phyloP scores from a whole-genome alignment of 2,797 vertebrate genomes.

The Sciurus vulgaris region DNA sequence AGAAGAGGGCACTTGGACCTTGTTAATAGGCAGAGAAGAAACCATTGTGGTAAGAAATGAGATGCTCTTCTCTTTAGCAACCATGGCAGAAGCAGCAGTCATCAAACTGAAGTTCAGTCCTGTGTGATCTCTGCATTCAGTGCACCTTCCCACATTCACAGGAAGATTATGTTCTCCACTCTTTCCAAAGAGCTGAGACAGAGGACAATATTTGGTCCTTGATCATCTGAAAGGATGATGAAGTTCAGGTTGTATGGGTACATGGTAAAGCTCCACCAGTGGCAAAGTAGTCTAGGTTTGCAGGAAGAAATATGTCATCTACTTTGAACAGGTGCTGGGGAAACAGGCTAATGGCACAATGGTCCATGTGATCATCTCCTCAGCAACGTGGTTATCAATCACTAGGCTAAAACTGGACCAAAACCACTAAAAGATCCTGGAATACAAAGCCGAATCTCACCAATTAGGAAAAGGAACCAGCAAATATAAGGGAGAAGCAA shows the following conservation, averaged over 20 bases:
- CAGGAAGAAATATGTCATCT: background rate
- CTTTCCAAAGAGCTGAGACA: background rate
- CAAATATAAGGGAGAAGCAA: background rate
- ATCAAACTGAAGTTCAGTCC: too few relatives aligned
- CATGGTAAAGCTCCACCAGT: background rate
- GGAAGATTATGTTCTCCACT: background rate
- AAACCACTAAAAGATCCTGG: background rate
- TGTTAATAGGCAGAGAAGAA: background rate
- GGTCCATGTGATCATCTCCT: too few relatives aligned
- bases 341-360: background rate
- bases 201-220: background rate
- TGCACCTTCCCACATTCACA: background rate
- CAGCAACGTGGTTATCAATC: background rate
- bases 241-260: background rate
- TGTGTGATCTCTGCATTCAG: background rate
- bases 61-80: background rate
- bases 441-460: background rate
- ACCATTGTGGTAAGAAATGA: too few relatives aligned
- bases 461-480: background rate
- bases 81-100: too few relatives aligned
- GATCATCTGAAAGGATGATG: background rate
- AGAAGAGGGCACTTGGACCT: background rate
- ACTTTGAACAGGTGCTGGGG: accelerated
- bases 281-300: background rate
- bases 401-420: too few relatives aligned